A percentile compares a stretch with the other conserved stretches of the same genome.
Conservation (phyloP, 2,797 vertebrate species). For the Oreortyx pictus region DNA sequence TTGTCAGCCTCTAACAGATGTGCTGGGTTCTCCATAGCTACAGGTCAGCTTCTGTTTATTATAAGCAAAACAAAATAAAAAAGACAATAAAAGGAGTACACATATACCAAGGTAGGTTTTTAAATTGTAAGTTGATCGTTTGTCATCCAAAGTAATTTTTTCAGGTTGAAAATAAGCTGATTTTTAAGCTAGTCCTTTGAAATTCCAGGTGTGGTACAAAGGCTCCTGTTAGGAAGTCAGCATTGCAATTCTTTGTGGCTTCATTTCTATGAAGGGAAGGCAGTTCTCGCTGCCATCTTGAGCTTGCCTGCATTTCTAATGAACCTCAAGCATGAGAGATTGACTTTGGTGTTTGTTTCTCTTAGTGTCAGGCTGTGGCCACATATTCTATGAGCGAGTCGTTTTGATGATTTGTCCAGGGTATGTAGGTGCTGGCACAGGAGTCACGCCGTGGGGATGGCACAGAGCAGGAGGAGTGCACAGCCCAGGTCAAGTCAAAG, state of each 20-base stretch:
- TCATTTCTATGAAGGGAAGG: conserved; percentile 3
- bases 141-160: background rate
- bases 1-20: conserved; percentile 77
- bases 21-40: conserved; percentile 74
- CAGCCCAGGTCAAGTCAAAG: background rate
- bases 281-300: conserved; percentile 18
- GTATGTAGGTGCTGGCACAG: background rate
- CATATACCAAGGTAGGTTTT: background rate
- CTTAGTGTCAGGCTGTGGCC: background rate
- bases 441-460: background rate
- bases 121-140: conserved; percentile 63
- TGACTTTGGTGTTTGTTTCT: background rate
- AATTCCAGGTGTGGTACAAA: background rate
- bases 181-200: background rate
- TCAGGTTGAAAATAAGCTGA: background rate
- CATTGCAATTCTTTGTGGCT: background rate
- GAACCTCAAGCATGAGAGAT: background rate
- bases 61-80: conserved; percentile 21
- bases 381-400: rapidly evolving
- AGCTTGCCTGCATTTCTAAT: background rate
- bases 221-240: background rate
- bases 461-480: rapidly evolving
- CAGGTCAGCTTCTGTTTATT: conserved; percentile 65
- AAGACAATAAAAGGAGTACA: background rate
- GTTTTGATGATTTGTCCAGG: background rate